Percentiles rank a stretch among this genome's conserved stretches.
phyloP scores from a whole-genome alignment of 2,113 vertebrate genomes.

The Nematolebias whitei region DNA sequence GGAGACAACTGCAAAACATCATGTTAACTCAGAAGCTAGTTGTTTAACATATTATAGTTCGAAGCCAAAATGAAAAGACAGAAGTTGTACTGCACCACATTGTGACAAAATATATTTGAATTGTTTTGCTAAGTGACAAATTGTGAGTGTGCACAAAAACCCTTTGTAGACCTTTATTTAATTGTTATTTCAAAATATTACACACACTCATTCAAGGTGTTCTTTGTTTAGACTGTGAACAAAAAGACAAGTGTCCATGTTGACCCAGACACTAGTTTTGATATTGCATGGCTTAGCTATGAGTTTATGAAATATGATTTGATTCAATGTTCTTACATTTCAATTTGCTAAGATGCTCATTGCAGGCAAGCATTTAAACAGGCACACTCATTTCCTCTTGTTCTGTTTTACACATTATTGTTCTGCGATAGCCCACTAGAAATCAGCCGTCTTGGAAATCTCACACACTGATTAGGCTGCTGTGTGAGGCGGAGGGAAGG shows the following conservation, averaged over 20 bases:
- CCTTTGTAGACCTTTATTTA: too few relatives aligned
- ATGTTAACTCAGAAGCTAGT: too few relatives aligned
- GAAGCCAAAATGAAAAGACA: too few relatives aligned
- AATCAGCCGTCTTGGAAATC: constrained; percentile 51
- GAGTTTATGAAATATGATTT: constrained; percentile 37
- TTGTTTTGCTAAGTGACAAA: too few relatives aligned
- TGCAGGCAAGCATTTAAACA: constrained; percentile 53
- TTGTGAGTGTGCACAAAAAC: too few relatives aligned
- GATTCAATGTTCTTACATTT: constrained; percentile 54
- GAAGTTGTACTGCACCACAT: too few relatives aligned
- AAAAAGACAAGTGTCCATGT: neutral
- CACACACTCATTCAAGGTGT: too few relatives aligned
- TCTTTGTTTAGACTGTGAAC: neutral
- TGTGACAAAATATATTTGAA: too few relatives aligned
- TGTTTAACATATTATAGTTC: too few relatives aligned
- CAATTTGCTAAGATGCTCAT: constrained; percentile 34
- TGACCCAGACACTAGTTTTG: constrained; percentile 5
- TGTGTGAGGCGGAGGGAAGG: constrained; percentile 15
- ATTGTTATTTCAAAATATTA: too few relatives aligned
- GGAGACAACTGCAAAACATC: too few relatives aligned
- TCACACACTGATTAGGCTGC: constrained; percentile 51
- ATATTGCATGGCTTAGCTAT: constrained; percentile 16
- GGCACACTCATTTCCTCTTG: constrained; percentile 43
- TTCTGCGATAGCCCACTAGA: constrained; percentile 63
- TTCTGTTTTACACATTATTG: constrained; percentile 68